These are phyloP conservation scores for Diplodus sargus DNA, from an alignment of 2,797 vertebrate species.

Conservation along the genomic window DNA sequence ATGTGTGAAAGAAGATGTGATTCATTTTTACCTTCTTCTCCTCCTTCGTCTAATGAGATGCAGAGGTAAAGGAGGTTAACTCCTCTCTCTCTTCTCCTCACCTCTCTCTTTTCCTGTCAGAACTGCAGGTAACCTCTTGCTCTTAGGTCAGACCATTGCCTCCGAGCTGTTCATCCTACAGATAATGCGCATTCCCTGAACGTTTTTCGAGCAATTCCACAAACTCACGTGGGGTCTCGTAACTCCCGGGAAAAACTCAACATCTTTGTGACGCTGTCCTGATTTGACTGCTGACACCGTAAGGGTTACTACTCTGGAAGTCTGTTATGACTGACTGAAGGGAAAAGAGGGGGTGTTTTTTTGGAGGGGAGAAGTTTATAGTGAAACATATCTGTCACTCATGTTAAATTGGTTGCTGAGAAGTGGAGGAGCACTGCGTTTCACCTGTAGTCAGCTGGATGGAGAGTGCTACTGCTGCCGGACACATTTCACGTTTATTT, in stretches of 20 bases:
- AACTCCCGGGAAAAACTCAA: not conserved
- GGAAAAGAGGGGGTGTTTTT: conserved; percentile 43
- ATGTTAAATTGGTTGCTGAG: conserved; percentile 70
- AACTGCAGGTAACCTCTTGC: conserved; percentile 24
- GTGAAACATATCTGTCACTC: conserved; percentile 67
- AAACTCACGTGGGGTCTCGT: not conserved
- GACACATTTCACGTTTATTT: conserved; percentile 47
- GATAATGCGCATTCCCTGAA: conserved; percentile 36
- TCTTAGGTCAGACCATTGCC: conserved; percentile 34
- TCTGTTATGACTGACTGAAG: conserved; percentile 62
- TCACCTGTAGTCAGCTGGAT: conserved; percentile 47
- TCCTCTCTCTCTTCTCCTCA: conserved; percentile 23
- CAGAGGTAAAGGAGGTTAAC: conserved; percentile 43
- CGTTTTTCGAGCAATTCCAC: not conserved
- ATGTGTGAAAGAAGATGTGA: conserved; percentile 29
- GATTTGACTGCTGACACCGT: conserved; percentile 47
- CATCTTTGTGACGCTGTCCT: conserved; percentile 4
- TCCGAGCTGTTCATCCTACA: conserved; percentile 1
- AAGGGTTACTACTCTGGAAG: conserved; percentile 48
- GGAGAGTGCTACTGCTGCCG: conserved; percentile 26
- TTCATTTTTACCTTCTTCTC: conserved; percentile 20
- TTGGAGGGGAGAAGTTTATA: conserved; percentile 54
- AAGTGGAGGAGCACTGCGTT: conserved; percentile 40
- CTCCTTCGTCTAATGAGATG: conserved; percentile 33
- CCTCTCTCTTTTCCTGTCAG: conserved; percentile 25